Base-by-base conservation (phyloP, 1,140 invertebrate species). In the fruit fly (Drosophila melanogaster) region DNA sequence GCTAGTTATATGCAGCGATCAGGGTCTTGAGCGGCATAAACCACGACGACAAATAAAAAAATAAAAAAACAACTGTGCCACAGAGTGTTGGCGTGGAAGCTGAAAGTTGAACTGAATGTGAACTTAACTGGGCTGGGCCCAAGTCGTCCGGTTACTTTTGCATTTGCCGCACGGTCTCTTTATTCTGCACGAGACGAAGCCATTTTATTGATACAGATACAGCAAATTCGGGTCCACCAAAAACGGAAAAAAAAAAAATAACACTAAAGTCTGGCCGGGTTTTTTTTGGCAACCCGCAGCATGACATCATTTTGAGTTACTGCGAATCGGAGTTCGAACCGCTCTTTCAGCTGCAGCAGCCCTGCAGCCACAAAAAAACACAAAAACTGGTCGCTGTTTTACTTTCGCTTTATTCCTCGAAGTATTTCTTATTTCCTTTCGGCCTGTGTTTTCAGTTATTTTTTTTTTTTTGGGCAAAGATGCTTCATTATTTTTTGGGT, bases 261-360 rank as follows among this genome's bases (percentile, higher is more conserved):
- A 56, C 61, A 65, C 60, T 77, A 53, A 79, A 77, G 72, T 65
- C 71, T 75, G 72, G 46, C 47, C 60, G 41, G 30, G 57, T 50
- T 57, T 54, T 83, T 83, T 84, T 84, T 72, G 77, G 80, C 80
- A 85, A 61, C 50, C 24, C 74, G 54, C 75, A 78, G 78, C 84
- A 89, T 89, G 84, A 89, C 84, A 89, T 89, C 84, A 89, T 89
- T 90, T 75, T 83, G 67, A 77, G 67, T 79, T 78, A 58, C 53
- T 61, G 67, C 66, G 65, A 71, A 67, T 55, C 41, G 30, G 26
- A 56, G 51, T 71, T 55, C 33, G 38, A 50, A 53, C 38, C 50
- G 49, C 35, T 71, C 62, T 64, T 64, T 38, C 37, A 55, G 33
- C 57, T 62, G 72, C 71, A 65, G 79, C 83, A 86, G 75, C 84